phyloP scores from a whole-genome alignment of 1,140 invertebrate species.

The Wiebesia pumilae region DNA sequence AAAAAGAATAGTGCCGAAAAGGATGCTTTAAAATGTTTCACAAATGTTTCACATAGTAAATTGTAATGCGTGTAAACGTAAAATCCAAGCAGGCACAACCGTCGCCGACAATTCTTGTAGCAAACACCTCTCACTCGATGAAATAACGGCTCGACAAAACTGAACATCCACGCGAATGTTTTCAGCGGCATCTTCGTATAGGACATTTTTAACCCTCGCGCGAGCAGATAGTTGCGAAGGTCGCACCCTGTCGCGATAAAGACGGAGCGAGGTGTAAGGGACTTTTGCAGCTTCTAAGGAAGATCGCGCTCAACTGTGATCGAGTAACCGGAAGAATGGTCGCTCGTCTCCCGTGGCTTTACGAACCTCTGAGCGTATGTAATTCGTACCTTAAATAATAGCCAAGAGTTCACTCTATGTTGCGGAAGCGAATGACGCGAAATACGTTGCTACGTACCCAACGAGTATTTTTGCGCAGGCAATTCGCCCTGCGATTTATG shows the following conservation, averaged over 20 bases:
- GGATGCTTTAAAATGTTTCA: too few relatives aligned
- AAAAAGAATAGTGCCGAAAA: too few relatives aligned
- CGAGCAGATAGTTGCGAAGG: background rate
- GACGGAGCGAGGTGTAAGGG: background rate
- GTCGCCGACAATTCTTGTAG: background rate
- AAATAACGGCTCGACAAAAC: background rate
- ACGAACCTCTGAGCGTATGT: conserved; percentile 6
- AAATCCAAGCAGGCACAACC: background rate
- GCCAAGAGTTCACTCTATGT: background rate
- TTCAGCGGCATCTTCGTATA: too few relatives aligned
- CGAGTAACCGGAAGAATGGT: conserved; percentile 31
- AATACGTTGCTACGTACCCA: background rate
- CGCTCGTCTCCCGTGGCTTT: conserved; percentile 1
- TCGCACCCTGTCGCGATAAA: background rate
- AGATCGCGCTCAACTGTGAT: conserved; percentile 13
- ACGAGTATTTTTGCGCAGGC: background rate
- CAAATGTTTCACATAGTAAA: too few relatives aligned
- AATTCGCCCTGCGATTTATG: background rate
- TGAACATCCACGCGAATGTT: background rate
- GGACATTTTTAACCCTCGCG: too few relatives aligned
- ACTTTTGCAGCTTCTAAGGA: background rate
- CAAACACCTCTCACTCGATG: background rate
- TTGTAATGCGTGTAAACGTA: background rate
- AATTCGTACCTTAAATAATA: conserved; percentile 38
- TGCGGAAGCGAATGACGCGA: background rate